phyloP scores from a whole-genome alignment of 2,797 vertebrate genomes.

The Sebastolobus altivelis region DNA sequence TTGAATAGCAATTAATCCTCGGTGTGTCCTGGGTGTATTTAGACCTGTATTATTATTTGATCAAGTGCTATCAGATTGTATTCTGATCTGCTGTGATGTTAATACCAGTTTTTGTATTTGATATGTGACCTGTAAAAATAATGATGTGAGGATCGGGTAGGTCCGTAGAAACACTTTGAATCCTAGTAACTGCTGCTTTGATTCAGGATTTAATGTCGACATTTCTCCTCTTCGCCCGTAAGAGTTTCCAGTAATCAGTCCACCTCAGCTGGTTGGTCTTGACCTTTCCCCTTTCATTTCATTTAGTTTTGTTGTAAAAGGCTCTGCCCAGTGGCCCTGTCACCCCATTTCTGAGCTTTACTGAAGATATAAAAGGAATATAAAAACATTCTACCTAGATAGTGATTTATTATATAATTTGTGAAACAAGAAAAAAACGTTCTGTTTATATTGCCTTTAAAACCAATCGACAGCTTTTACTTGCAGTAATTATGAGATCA shows the following conservation, averaged over 20 bases:
- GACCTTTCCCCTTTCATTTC: slow-evolving; percentile 8
- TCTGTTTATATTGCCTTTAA: not conserved
- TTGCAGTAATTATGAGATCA: slow-evolving; percentile 27
- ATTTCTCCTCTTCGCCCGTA: not conserved
- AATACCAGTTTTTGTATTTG: not conserved
- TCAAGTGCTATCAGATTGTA: not conserved
- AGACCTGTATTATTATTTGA: not conserved
- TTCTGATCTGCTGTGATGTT: not conserved
- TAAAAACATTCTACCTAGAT: not conserved
- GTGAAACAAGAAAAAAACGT: not conserved
- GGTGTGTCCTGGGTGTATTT: not conserved
- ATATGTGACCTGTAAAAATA: not conserved
- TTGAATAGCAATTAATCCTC: not conserved
- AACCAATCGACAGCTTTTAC: slow-evolving; percentile 5
- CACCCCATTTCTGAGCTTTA: not conserved
- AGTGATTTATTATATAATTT: slow-evolving; percentile 25
- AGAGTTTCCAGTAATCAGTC: not conserved
- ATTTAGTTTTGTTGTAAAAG: slow-evolving; percentile 9
- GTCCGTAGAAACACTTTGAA: slow-evolving; percentile 11
- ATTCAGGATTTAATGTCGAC: not conserved
- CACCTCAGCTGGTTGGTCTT: not conserved
- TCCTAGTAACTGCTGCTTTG: slow-evolving; percentile 1
- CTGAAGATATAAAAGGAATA: slow-evolving; percentile 4
- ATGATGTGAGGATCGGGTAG: not conserved
- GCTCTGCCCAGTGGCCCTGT: not conserved